A percentile compares a stretch with the other conserved stretches of the same genome.
These are phyloP conservation scores for Anthopleura sola DNA, from an alignment of 64 coral and sea anemone genomes.

Conservation along the genomic window DNA sequence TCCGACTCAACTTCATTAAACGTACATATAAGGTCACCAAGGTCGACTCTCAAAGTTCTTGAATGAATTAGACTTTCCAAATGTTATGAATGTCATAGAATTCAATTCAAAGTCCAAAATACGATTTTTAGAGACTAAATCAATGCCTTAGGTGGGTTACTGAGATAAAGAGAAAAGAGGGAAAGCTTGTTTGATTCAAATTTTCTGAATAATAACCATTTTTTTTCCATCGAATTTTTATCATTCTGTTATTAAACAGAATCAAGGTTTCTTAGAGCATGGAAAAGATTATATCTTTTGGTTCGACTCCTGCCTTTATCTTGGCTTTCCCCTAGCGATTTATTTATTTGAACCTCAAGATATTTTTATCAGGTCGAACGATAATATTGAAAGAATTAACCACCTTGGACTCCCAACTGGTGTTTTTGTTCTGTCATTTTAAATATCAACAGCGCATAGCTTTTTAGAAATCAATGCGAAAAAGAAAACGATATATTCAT, in stretches of 20 bases:
- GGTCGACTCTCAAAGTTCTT: background rate
- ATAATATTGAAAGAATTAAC: background rate
- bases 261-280: too few species aligned
- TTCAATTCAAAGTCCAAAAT: too few species aligned
- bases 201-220: too few species aligned
- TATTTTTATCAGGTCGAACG: background rate
- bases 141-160: too few species aligned
- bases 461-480: background rate
- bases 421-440: background rate
- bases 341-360: background rate
- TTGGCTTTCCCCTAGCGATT: background rate
- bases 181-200: too few species aligned
- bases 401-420: background rate
- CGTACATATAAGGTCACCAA: background rate
- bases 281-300: too few species aligned
- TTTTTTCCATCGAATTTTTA: too few species aligned
- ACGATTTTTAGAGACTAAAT: too few species aligned
- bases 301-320: too few species aligned
- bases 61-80: background rate
- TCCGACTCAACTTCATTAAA: background rate
- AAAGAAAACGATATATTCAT: background rate
- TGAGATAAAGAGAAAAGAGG: too few species aligned
- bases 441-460: background rate
- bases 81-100: too few species aligned
- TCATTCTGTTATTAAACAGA: too few species aligned